Evolutionary conservation across 2,113 vertebrate genomes (phyloP).

Genomic region (Otus sunia): DNA sequence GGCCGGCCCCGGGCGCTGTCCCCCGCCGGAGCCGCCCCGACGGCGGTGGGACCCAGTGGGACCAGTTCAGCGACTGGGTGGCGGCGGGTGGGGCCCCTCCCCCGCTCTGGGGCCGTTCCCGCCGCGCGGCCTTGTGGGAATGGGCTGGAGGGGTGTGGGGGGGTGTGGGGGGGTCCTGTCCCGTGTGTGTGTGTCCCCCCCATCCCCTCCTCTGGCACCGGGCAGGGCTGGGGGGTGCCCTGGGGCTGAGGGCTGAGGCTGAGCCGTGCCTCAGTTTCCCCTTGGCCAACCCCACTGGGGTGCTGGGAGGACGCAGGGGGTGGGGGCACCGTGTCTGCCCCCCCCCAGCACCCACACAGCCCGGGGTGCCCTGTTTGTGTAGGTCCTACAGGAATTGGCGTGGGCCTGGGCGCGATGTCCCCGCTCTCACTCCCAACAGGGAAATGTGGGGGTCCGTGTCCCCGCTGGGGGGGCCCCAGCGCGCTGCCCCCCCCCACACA

Average conservation of each 20-base stretch:
- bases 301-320: background rate
- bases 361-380: background rate
- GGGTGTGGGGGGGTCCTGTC: no score
- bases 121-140: background rate
- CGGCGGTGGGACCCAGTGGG: slow-evolving; percentile 57
- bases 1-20: slow-evolving; percentile 47
- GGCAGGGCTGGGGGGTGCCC: background rate
- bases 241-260: fast-evolving
- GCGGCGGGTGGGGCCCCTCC: slow-evolving; percentile 50
- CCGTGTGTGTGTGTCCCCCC: background rate
- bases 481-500: background rate
- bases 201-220: background rate
- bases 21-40: slow-evolving; percentile 43
- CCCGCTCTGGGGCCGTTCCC: slow-evolving; percentile 37
- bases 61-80: slow-evolving; percentile 59
- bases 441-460: background rate
- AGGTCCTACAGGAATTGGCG: background rate
- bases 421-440: background rate
- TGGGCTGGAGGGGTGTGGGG: background rate
- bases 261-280: background rate
- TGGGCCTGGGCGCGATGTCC: fast-evolving
- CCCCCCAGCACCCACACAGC: no score
- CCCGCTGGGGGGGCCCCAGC: fast-evolving
- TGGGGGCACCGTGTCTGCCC: background rate
- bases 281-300: background rate